phyloP scores from a whole-genome alignment of 2,113 vertebrate species.

The Coreoperca whiteheadi region DNA sequence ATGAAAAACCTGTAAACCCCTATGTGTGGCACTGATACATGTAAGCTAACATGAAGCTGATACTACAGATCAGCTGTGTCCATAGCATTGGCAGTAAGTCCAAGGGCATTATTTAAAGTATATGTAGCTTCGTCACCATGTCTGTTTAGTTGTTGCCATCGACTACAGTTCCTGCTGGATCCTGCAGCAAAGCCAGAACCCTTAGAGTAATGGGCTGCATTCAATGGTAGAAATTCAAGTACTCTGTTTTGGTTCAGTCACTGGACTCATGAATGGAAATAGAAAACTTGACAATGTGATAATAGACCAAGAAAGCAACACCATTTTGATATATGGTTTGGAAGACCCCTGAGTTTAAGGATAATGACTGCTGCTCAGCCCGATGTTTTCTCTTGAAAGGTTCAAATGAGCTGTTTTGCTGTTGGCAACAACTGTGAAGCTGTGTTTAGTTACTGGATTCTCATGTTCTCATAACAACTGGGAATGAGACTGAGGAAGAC shows the following conservation, averaged over 20 bases:
- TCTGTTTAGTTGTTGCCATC: background rate
- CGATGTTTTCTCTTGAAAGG: conserved; percentile 36
- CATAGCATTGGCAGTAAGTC: background rate
- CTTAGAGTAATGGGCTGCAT: background rate
- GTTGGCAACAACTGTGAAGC: conserved; percentile 18
- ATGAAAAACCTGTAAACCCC: background rate
- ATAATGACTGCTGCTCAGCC: conserved; percentile 26
- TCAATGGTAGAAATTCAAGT: conserved; percentile 12
- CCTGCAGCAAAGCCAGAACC: conserved; percentile 18
- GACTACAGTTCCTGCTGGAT: background rate
- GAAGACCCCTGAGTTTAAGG: conserved; percentile 6
- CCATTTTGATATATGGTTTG: conserved; percentile 49
- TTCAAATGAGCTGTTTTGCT: conserved; percentile 42
- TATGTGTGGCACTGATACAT: background rate
- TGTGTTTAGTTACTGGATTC: conserved; percentile 32
- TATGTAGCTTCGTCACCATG: background rate
- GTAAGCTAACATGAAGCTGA: background rate
- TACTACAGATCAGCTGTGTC: background rate
- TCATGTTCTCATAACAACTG: conserved; percentile 24
- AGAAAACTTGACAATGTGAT: conserved; percentile 63
- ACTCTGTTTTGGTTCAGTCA: conserved; percentile 18
- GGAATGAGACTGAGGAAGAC: conserved; percentile 18
- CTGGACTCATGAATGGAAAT: conserved; percentile 22
- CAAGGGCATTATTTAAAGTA: background rate
- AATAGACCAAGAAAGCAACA: conserved; percentile 55